A percentile compares a stretch with the other conserved stretches of the same genome.
phyloP scores from a whole-genome alignment of 2,888 invertebrate genomes.

The Pilophorus perplexus region DNA sequence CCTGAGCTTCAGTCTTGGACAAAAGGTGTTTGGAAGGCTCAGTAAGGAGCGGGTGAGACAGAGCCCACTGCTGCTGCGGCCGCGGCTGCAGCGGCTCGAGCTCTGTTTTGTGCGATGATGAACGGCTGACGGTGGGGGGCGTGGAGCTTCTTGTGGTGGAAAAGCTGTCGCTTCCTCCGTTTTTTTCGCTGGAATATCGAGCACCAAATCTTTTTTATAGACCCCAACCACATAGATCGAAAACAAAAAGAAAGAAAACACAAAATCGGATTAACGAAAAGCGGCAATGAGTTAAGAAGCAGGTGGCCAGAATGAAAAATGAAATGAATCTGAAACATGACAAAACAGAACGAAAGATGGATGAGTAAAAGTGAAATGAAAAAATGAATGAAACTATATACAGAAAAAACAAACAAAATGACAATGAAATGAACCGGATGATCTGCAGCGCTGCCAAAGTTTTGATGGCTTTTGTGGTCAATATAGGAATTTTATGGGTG shows the following conservation, averaged over 20 bases:
- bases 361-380: not conserved
- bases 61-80: slow-evolving; percentile 34
- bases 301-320: slow-evolving; percentile 13
- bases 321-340: slow-evolving; percentile 36
- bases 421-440: too few relatives aligned
- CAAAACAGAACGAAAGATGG: not conserved
- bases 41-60: slow-evolving; percentile 38
- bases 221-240: not conserved
- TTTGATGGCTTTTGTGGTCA: too few relatives aligned
- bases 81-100: slow-evolving; percentile 43
- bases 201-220: slow-evolving; percentile 35
- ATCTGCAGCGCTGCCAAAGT: too few relatives aligned
- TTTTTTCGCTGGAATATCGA: slow-evolving; percentile 59
- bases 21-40: slow-evolving; percentile 56
- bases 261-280: slow-evolving; percentile 31
- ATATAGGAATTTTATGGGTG: too few relatives aligned
- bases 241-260: slow-evolving; percentile 30
- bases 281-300: too few relatives aligned
- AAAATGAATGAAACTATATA: not conserved
- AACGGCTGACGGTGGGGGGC: slow-evolving; percentile 53
- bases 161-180: slow-evolving; percentile 62
- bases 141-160: slow-evolving; percentile 84
- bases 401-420: too few relatives aligned
- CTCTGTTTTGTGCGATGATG: slow-evolving; percentile 43
- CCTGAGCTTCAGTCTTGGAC: slow-evolving; percentile 60